phyloP scores from a whole-genome alignment of 1,140 invertebrate genomes.

The Protaetia brevitarsis region DNA sequence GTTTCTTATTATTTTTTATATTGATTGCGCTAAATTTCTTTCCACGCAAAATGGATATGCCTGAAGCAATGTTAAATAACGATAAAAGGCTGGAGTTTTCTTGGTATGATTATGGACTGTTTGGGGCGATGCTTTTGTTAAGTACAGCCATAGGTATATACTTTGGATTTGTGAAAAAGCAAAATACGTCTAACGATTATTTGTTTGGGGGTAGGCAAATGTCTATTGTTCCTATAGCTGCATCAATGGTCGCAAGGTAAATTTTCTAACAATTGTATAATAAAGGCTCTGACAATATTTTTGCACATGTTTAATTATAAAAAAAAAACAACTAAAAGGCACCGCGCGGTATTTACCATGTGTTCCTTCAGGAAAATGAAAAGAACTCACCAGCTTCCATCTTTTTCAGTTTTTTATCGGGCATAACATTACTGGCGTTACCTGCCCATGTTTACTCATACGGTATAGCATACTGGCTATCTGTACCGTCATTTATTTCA shows the following conservation, averaged over 20 bases:
- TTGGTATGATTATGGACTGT: constrained; percentile 52
- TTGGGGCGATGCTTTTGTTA: constrained; percentile 59
- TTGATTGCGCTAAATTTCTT: too few species aligned
- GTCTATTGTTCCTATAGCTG: constrained; percentile 55
- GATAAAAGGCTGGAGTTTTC: constrained; percentile 37
- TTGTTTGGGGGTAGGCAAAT: constrained; percentile 61
- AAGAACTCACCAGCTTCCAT: too few species aligned
- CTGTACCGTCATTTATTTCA: constrained; percentile 59
- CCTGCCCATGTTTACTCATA: constrained; percentile 76
- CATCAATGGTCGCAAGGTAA: constrained; percentile 48
- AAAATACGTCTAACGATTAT: constrained; percentile 54
- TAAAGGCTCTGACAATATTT: too few species aligned
- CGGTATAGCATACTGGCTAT: constrained; percentile 66
- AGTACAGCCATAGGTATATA: constrained; percentile 71
- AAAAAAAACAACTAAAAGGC: too few species aligned
- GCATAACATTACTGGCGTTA: constrained; percentile 72
- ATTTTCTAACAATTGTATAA: neutral
- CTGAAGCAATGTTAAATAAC: neutral
- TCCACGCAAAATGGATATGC: too few species aligned
- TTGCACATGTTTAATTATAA: too few species aligned
- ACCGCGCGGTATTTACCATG: too few species aligned
- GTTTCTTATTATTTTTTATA: neutral
- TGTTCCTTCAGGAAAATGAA: too few species aligned
- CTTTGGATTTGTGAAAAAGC: constrained; percentile 61
- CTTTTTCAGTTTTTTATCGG: constrained; percentile 71